These are phyloP conservation scores for Coenonympha arcania DNA, from an alignment of 2,888 invertebrate species.

Conservation along the genomic window DNA sequence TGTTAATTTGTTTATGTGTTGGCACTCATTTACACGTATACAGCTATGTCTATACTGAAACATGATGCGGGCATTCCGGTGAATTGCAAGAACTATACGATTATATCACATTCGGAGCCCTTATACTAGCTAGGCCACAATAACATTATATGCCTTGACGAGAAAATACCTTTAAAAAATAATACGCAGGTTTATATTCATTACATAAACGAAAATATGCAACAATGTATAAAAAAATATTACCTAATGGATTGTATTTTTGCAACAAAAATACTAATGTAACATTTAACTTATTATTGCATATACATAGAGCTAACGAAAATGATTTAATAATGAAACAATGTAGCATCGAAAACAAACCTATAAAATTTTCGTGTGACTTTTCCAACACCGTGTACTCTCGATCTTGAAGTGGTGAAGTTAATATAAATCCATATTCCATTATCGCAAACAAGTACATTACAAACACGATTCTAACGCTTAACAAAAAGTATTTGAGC, in stretches of 20 bases:
- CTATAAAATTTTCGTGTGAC: slow-evolving; percentile 48
- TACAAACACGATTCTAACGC: slow-evolving; percentile 25
- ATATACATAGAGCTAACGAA: neutral
- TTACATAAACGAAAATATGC: no score
- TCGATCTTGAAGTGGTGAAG: slow-evolving; percentile 35
- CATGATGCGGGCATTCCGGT: no score
- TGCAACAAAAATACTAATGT: no score
- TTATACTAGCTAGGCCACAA: slow-evolving; percentile 1
- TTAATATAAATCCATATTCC: slow-evolving; percentile 33
- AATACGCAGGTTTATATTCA: no score
- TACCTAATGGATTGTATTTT: no score
- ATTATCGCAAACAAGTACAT: slow-evolving; percentile 30
- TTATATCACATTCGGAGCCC: slow-evolving; percentile 10
- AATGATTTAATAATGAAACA: slow-evolving; percentile 9
- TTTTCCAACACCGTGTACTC: slow-evolving; percentile 50
- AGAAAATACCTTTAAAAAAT: neutral
- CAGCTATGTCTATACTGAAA: no score
- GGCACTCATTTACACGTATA: no score
- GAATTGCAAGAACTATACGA: no score
- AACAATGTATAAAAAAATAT: no score
- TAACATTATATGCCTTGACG: neutral
- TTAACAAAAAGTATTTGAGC: slow-evolving; percentile 68
- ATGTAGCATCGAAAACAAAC: slow-evolving; percentile 52
- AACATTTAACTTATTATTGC: neutral
- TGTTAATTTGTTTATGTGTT: no score